Conservation (phyloP, 2,113 vertebrate genomes). For the Desmodus rotundus region DNA sequence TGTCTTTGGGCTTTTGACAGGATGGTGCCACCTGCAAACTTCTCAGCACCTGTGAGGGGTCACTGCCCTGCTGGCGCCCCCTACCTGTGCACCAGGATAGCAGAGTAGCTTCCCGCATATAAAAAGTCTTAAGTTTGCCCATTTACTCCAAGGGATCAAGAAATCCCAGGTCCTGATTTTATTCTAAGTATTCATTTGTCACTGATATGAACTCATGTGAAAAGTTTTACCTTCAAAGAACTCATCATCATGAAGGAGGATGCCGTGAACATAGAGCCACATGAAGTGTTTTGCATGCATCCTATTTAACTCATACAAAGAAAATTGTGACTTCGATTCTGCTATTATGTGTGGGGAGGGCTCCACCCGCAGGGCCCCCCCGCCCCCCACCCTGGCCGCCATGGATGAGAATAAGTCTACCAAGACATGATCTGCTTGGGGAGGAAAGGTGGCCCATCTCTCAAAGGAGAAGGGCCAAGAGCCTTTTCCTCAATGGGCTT, state of each 20-base stretch:
- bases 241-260: neutral
- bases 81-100: neutral
- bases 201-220: neutral
- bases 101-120: neutral
- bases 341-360: too few species aligned
- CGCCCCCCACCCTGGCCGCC: too few species aligned
- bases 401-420: too few species aligned
- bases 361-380: too few species aligned
- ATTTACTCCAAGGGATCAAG: neutral
- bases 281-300: neutral
- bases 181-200: neutral
- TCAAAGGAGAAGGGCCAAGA: too few species aligned
- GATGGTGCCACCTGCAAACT: neutral
- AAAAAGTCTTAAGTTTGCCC: neutral
- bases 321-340: neutral
- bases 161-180: neutral
- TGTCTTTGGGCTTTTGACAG: neutral
- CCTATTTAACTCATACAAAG: neutral
- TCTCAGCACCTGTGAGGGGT: neutral
- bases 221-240: neutral
- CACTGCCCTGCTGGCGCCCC: neutral
- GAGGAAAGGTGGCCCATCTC: too few species aligned
- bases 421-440: too few species aligned
- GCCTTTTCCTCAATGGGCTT: too few species aligned
- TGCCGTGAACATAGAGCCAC: neutral